Base-by-base conservation (phyloP, 1,140 invertebrate species). In the Bombus ignitus region DNA sequence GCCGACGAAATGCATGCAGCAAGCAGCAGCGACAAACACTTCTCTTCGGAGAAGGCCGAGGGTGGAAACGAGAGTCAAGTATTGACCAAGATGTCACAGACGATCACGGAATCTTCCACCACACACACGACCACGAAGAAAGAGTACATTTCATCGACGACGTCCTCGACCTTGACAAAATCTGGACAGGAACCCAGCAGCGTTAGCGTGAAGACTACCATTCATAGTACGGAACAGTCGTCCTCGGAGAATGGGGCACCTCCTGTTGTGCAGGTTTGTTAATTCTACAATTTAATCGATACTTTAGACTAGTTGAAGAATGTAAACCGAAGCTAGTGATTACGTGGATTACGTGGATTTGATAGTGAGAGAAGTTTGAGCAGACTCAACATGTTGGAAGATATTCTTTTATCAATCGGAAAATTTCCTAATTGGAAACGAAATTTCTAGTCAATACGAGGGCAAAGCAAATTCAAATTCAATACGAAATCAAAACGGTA, bases 171-270 rank as follows among this genome's bases (percentile, higher is more conserved):
- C 32, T 88, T 91, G 32, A 87, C 90, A 9, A 92, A 92, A 57
- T 65, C 90, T 32, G 93, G 91, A 80, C 90, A 92, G 13, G 90
- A 93, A 81, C 92, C 94, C 76, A 91, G 90, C 81, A 89, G 92
- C 88, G 68, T 94, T 70, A 91, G 93, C 84, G 88, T 94, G 47
- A 93, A 95, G 85, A 88, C 91, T 86, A 90, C 95, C 82, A 79
- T 93, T 8, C 93, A 94, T 42, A 94, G 92, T 71, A 92, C 92
- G 0, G 93, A 93, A 68, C 92, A 92, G 28, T 90, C 93, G 10
- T 94, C 92, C 22, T 95, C 95, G 44, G 93, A 95, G 83, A 94
- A 95, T 89, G 95, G 94, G n/a, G 91, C 91, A 59, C 92, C 94
- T 47, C 94, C 95, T 71, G 92, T 95, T 86, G 90, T 95, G 13